These are phyloP conservation scores for Ginglymostoma cirratum DNA, from an alignment of 2,113 vertebrate species.

Conservation along the genomic window DNA sequence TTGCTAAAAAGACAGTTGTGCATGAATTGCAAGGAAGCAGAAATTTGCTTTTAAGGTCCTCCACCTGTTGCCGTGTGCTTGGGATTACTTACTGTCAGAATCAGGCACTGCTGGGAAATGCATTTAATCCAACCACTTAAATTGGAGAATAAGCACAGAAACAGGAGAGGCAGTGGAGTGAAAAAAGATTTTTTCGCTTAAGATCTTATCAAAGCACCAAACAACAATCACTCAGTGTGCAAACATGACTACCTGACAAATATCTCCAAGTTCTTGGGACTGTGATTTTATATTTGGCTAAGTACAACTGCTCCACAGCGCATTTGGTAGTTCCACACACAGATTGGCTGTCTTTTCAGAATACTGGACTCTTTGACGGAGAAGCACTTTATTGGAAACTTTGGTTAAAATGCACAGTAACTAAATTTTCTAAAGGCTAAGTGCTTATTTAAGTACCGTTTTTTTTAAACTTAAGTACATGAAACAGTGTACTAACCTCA, in stretches of 20 bases:
- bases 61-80: not conserved
- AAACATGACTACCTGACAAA: not conserved
- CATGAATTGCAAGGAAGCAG: not conserved
- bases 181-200: not conserved
- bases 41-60: slow-evolving; percentile 5
- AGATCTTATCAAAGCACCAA: not conserved
- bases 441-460: not conserved
- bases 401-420: not conserved
- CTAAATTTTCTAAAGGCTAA: not conserved
- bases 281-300: not conserved
- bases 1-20: not conserved
- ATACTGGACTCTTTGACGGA: not conserved
- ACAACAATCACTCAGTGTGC: not conserved
- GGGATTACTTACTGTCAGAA: slow-evolving; percentile 12
- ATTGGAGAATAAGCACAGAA: not conserved
- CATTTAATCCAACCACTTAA: not conserved
- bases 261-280: slow-evolving; percentile 6
- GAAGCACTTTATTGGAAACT: too few relatives aligned
- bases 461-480: not conserved
- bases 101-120: not conserved
- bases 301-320: not conserved
- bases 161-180: not conserved
- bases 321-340: not conserved
- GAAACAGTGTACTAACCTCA: not conserved
- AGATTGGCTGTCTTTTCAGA: not conserved